phyloP scores from a whole-genome alignment of 2,113 vertebrate genomes.

The Callithrix jacchus region DNA sequence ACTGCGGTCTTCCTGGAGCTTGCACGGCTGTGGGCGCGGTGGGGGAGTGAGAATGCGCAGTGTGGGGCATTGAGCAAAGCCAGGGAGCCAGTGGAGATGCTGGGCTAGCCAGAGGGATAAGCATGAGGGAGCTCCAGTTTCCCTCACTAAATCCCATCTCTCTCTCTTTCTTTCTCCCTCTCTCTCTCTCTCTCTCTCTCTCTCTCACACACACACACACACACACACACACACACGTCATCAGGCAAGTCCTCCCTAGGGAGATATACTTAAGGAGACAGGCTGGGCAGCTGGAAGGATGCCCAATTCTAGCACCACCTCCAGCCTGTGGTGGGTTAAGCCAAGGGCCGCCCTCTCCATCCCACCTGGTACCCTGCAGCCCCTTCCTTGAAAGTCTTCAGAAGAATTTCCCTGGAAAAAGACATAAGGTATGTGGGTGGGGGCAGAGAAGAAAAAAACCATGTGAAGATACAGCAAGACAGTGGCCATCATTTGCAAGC shows the following conservation, averaged over 20 bases:
- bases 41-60: not conserved
- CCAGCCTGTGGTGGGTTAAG: not conserved
- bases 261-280: not conserved
- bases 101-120: not conserved
- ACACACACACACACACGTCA: too few species aligned
- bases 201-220: too few species aligned
- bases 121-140: not conserved
- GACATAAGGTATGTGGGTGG: too few species aligned
- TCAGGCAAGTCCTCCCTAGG: not conserved
- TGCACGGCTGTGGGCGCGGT: not conserved
- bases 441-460: not conserved
- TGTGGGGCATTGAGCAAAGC: not conserved
- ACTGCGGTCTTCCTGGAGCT: not conserved
- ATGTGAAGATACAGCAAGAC: not conserved
- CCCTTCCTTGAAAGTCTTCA: not conserved
- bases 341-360: not conserved
- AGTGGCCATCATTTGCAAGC: not conserved
- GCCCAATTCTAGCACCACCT: not conserved
- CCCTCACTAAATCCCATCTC: not conserved
- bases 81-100: not conserved
- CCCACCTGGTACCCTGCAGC: not conserved
- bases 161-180: too few species aligned
- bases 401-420: slow-evolving; percentile 25
- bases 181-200: too few species aligned
- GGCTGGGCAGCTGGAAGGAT: not conserved